Base-by-base conservation (phyloP, 2,113 vertebrate genomes). In the Anthoscopus minutus region DNA sequence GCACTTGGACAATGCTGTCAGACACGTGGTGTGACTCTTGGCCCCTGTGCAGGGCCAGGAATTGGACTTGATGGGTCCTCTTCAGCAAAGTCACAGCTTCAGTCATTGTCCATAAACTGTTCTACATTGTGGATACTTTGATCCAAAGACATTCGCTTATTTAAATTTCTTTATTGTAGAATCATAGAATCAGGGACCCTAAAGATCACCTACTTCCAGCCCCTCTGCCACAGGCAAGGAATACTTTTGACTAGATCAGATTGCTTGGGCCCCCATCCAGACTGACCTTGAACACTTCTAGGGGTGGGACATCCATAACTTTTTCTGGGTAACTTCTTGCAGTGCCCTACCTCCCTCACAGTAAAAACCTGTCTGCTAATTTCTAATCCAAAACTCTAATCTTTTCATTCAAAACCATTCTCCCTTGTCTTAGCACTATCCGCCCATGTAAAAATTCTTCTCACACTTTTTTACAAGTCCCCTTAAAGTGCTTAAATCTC, bases 181-280 rank as follows among this genome's bases (percentile, higher is more conserved):
- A 25, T 81, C 23, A 61, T 40, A 40, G 45, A 58, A 47, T 6
- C 22, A 47, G 9, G 24, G 40, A 47, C 21, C 1, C 0, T 54
- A 40, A 42, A 35, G 21, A 27, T 8, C 21, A 40, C 17, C 24
- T 67, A 1, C 7, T 67, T 40, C 25, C 62, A 82, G 8, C 21
- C 24, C 30, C 25, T 47, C 7, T 82, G 40, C 28, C 45, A 35
- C 64, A 38, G 84, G 19, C 45, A 60, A 60, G 38, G 19, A 67
- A 22, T 15, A 24, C 7, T 14, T 61, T 45, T 45, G n/a, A 19
- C 4, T 22, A 15, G n/a, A 27, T 7, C n/a, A 54, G 40, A 11
- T 15, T 67, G 24, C 45, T 31, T 0, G 0, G 4, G 13, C 13
- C 9, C 38, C 24, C 20, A 40, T 47, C 61, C 70, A 61, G 11